phyloP scores from a whole-genome alignment of 1,140 invertebrate genomes.

The Druon quercuslanigerum region DNA sequence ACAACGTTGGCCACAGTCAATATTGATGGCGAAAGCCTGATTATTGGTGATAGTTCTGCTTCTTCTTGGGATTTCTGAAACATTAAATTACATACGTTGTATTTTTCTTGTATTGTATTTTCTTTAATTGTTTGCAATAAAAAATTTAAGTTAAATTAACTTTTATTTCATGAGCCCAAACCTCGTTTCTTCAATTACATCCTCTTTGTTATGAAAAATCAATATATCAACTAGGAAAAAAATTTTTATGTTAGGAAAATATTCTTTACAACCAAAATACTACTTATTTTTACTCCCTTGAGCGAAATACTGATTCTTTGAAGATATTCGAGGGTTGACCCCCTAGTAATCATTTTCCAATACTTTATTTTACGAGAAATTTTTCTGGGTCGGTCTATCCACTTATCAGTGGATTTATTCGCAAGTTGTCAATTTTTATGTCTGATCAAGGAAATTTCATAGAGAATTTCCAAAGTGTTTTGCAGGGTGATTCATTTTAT shows the following conservation, averaged over 20 bases:
- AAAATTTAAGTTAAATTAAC: not conserved
- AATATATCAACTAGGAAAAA: too few relatives aligned
- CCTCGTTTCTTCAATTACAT: too few relatives aligned
- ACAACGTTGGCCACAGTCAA: constrained; percentile 66
- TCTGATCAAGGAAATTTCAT: not conserved
- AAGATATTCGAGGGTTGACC: too few relatives aligned
- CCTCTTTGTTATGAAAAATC: too few relatives aligned
- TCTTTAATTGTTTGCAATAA: not conserved
- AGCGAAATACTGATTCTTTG: too few relatives aligned
- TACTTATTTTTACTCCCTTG: too few relatives aligned
- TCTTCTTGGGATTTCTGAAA: constrained; percentile 66
- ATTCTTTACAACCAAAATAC: too few relatives aligned
- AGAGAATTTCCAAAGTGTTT: not conserved
- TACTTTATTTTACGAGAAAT: not conserved
- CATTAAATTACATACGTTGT: constrained; percentile 26
- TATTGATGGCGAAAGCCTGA: constrained; percentile 69
- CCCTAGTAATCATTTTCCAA: not conserved
- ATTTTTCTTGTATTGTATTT: constrained; percentile 12
- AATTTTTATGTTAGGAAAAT: too few relatives aligned
- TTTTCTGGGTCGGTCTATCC: not conserved
- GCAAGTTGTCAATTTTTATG: not conserved
- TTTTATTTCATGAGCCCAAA: not conserved
- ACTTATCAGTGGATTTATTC: not conserved
- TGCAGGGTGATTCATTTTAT: too few relatives aligned
- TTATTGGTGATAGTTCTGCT: constrained; percentile 61